Percentiles rank a stretch among this genome's conserved stretches.
phyloP scores from a whole-genome alignment of 2,888 invertebrate species.

The Pterostichus madidus region DNA sequence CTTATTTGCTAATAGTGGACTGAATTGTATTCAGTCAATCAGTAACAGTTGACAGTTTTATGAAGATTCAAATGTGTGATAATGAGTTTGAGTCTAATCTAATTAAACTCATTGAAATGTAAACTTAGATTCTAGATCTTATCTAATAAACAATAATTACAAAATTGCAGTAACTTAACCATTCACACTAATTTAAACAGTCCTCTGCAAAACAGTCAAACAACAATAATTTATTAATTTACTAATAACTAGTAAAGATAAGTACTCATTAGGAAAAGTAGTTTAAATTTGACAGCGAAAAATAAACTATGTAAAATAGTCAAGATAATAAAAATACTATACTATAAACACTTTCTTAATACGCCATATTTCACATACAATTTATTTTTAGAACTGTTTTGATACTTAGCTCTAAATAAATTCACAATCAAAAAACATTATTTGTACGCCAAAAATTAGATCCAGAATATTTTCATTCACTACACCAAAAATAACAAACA shows the following conservation, averaged over 20 bases:
- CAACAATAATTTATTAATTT: neutral
- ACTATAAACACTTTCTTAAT: too few relatives aligned
- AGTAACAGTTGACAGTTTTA: too few relatives aligned
- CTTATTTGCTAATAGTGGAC: too few relatives aligned
- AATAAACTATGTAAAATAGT: too few relatives aligned
- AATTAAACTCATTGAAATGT: conserved; percentile 8
- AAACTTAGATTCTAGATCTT: neutral
- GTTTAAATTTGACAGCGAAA: too few relatives aligned
- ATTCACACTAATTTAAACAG: neutral
- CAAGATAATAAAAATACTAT: too few relatives aligned
- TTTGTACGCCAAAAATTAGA: too few relatives aligned
- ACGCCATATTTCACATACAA: too few relatives aligned
- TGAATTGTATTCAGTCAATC: too few relatives aligned
- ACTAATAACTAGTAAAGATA: neutral
- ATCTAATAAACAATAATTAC: conserved; percentile 30
- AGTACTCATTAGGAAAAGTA: neutral
- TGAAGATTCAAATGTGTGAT: neutral
- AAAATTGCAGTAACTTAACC: neutral
- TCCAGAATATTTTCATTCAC: neutral
- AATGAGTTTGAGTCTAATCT: conserved; percentile 14
- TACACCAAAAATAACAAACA: neutral
- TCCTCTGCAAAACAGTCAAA: neutral
- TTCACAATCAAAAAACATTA: too few relatives aligned
- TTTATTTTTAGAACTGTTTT: too few relatives aligned
- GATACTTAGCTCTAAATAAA: too few relatives aligned